A percentile compares a stretch with the other conserved stretches of the same genome.
These are phyloP conservation scores for Drosophila mimica DNA, from an alignment of 2,888 invertebrate genomes.

Conservation along the genomic window DNA sequence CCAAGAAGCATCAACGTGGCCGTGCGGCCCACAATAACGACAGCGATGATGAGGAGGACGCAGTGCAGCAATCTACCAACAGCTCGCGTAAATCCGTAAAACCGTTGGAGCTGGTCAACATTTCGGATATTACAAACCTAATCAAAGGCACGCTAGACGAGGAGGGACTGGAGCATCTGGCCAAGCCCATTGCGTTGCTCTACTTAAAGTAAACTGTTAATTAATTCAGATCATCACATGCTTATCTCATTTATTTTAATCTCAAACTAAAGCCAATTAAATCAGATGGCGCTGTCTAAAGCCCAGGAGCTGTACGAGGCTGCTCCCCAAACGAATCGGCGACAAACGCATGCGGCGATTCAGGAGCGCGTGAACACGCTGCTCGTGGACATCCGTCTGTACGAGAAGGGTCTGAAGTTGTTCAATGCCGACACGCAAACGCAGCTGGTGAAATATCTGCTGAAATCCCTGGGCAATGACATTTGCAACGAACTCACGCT, in stretches of 20 bases:
- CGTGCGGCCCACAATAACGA: conserved; percentile 85
- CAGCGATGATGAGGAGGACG: conserved; percentile 89
- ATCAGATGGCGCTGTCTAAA: conserved; percentile 88
- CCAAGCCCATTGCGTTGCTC: conserved; percentile 89
- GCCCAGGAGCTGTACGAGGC: conserved; percentile 92
- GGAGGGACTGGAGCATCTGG: conserved; percentile 90
- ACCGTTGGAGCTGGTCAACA: conserved; percentile 88
- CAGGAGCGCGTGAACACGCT: conserved; percentile 93
- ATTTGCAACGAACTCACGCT: conserved; percentile 91
- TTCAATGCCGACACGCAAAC: conserved; percentile 88
- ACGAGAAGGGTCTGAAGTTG: conserved; percentile 91
- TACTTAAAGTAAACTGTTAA: conserved; percentile 87
- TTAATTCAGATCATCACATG: no score
- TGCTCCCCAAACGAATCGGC: conserved; percentile 89
- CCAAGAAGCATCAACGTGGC: conserved; percentile 90
- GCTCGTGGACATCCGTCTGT: conserved; percentile 90
- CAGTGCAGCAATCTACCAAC: conserved; percentile 76
- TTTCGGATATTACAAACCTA: conserved; percentile 89
- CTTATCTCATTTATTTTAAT: neutral
- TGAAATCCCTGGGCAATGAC: conserved; percentile 94
- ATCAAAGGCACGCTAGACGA: conserved; percentile 88
- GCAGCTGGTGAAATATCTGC: conserved; percentile 91
- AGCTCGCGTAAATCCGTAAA: conserved; percentile 80
- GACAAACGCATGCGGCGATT: conserved; percentile 92
- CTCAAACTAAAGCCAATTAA: conserved; percentile 86